Conservation (phyloP, 2,888 invertebrate genomes). For the Noctua janthina region DNA sequence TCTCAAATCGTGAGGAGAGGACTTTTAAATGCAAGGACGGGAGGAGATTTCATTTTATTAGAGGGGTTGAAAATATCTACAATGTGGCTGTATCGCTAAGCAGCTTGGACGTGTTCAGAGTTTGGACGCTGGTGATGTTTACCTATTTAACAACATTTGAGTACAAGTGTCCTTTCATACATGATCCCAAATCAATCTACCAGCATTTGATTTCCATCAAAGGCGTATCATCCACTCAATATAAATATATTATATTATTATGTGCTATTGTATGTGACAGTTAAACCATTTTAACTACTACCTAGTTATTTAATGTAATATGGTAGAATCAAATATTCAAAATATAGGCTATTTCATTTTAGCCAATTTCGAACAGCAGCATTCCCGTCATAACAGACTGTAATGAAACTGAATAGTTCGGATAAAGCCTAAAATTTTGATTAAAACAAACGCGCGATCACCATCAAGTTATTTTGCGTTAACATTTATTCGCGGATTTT, state of each 20-base stretch:
- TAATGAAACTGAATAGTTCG: slow-evolving; percentile 60
- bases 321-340: slow-evolving; percentile 21
- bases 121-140: too few species aligned
- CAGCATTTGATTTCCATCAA: not conserved
- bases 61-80: not conserved
- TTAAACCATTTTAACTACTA: not conserved
- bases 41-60: slow-evolving; percentile 19
- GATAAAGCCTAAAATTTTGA: slow-evolving; percentile 60
- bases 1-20: slow-evolving; percentile 35
- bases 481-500: slow-evolving; percentile 56
- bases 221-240: not conserved
- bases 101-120: not conserved
- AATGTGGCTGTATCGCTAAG: not conserved
- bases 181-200: not conserved
- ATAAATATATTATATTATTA: too few species aligned
- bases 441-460: slow-evolving; percentile 58
- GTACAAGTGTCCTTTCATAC: too few species aligned
- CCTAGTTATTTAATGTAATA: not conserved
- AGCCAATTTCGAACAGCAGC: slow-evolving; percentile 29
- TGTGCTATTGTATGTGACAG: not conserved
- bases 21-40: not conserved
- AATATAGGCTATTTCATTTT: not conserved
- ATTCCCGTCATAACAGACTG: slow-evolving; percentile 46
- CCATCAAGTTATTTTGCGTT: slow-evolving; percentile 50
- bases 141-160: too few species aligned